Conservation (phyloP, 2,113 vertebrate genomes). For the Brachypteracias leptosomus region DNA sequence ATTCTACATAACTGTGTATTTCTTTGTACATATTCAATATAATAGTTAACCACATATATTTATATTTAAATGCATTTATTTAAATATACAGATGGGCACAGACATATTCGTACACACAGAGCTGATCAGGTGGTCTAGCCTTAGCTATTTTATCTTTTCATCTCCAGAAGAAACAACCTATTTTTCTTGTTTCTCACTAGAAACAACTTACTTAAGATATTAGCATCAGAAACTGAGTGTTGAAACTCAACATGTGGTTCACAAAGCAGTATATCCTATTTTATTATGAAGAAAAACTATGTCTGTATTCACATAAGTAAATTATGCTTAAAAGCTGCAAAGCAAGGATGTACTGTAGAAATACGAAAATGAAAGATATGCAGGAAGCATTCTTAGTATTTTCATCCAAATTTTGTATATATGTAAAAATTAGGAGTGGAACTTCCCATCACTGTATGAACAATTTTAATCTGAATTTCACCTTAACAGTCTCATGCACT, state of each 20-base stretch:
- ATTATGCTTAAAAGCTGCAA: neutral
- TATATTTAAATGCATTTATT: neutral
- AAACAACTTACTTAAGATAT: neutral
- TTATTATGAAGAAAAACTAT: neutral
- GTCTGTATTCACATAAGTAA: neutral
- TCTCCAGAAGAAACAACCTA: neutral
- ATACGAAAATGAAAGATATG: neutral
- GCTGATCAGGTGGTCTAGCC: neutral
- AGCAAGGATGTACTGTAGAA: neutral
- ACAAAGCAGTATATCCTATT: neutral
- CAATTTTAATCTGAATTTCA: neutral
- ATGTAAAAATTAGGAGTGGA: neutral
- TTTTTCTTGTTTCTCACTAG: neutral
- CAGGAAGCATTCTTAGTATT: neutral
- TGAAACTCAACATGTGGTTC: neutral
- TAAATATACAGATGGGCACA: neutral
- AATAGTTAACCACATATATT: neutral
- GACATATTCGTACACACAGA: neutral
- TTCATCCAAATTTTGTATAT: neutral
- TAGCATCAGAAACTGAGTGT: neutral
- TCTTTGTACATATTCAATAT: neutral
- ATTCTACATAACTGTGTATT: neutral
- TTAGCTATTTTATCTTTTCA: neutral
- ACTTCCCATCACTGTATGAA: neutral
- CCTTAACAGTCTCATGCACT: neutral